These are phyloP conservation scores for Henricia sp. DNA, from an alignment of 53 echinoderm and acorn worm species.

Conservation along the genomic window DNA sequence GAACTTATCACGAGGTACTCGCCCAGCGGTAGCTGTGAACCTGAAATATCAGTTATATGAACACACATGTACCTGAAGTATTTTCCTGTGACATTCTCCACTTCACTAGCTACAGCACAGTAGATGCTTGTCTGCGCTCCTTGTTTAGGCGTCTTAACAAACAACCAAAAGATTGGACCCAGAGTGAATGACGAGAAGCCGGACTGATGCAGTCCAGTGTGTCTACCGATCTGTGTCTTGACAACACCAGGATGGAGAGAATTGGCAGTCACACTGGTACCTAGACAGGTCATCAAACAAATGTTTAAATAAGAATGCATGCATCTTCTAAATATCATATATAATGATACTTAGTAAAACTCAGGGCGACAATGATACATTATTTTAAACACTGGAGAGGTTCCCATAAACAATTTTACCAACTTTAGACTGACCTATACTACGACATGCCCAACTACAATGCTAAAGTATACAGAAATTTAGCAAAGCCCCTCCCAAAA, in stretches of 20 bases:
- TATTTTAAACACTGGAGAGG: too few species aligned
- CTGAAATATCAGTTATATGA: not conserved
- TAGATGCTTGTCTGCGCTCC: slow-evolving; percentile 92
- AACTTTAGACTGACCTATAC: too few species aligned
- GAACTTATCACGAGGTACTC: not conserved
- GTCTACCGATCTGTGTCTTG: slow-evolving; percentile 82
- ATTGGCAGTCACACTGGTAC: slow-evolving; percentile 90
- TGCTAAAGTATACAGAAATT: too few species aligned
- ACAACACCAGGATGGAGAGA: slow-evolving; percentile 89
- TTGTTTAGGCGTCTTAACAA: slow-evolving; percentile 82
- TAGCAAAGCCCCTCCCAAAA: too few species aligned
- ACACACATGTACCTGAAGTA: slow-evolving; percentile 76
- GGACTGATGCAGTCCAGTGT: slow-evolving; percentile 86
- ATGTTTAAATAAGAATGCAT: not conserved
- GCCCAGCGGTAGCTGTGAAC: not conserved
- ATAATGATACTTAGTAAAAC: too few species aligned
- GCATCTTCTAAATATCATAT: too few species aligned
- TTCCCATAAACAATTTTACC: too few species aligned
- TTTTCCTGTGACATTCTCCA: slow-evolving; percentile 77
- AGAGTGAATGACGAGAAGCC: slow-evolving; percentile 80
- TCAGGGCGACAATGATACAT: not conserved
- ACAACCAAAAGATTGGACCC: slow-evolving; percentile 91
- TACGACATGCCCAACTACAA: too few species aligned
- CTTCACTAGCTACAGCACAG: slow-evolving; percentile 84
- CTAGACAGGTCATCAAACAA: slow-evolving; percentile 19